Conservation (phyloP, 2,888 invertebrate species). For the Leptogaster cylindrica region DNA sequence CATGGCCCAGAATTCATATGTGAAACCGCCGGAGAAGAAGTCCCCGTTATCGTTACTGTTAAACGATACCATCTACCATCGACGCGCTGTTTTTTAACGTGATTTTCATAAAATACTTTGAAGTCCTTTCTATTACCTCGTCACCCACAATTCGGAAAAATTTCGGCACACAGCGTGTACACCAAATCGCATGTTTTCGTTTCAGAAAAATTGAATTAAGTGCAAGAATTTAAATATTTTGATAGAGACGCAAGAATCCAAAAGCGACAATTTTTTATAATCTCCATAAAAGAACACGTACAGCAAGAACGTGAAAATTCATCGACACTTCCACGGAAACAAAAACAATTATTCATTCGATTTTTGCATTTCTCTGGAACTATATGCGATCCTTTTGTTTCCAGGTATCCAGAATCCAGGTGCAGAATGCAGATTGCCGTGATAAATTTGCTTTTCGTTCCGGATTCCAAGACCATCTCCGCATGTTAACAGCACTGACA, state of each 20-base stretch:
- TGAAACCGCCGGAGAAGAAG: not conserved
- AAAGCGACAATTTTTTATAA: constrained; percentile 27
- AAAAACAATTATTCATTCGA: too few species aligned
- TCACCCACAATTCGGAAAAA: not conserved
- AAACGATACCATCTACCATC: not conserved
- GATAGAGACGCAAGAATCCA: constrained; percentile 30
- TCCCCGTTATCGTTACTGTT: constrained; percentile 27
- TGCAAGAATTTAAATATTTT: constrained; percentile 37
- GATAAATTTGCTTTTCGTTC: too few species aligned
- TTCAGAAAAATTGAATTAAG: constrained; percentile 39
- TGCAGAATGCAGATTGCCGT: too few species aligned
- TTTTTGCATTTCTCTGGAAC: too few species aligned
- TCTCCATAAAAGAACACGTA: constrained; percentile 7
- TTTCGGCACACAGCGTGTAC: not conserved
- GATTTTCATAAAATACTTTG: constrained; percentile 34
- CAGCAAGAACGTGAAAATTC: constrained; percentile 11
- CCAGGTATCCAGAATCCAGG: too few species aligned
- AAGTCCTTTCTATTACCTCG: not conserved
- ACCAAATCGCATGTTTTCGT: constrained; percentile 3
- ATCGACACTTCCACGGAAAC: constrained; percentile 31
- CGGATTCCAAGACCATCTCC: too few species aligned
- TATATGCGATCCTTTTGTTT: too few species aligned
- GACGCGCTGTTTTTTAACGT: constrained; percentile 27
- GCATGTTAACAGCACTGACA: too few species aligned
- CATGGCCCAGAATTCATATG: not conserved